phyloP scores from a whole-genome alignment of 37 sponge, comb jelly and placozoan species.

The Crambe crambe region DNA sequence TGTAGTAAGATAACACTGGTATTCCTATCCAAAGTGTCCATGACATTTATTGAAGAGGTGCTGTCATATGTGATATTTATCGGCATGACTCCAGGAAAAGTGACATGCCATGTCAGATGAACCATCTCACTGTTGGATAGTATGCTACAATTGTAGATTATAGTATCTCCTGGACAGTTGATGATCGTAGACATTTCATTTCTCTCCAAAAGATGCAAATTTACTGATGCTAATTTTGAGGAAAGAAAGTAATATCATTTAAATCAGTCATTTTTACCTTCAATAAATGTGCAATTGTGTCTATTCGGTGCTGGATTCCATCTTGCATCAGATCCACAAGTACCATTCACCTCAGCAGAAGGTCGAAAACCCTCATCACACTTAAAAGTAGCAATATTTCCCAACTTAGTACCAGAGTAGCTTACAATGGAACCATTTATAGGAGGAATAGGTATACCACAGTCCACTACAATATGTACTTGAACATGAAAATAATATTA shows the following conservation, averaged over 20 bases:
- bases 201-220: neutral
- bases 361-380: neutral
- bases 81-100: neutral
- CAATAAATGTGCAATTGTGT: neutral
- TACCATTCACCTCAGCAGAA: neutral
- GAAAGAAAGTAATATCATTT: neutral
- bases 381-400: neutral
- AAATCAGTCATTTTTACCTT: neutral
- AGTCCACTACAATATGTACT: neutral
- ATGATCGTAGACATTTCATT: neutral
- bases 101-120: neutral
- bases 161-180: neutral
- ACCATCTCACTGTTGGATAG: neutral
- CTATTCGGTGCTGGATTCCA: neutral
- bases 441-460: neutral
- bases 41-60: neutral
- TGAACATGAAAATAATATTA: neutral
- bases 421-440: neutral
- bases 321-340: neutral
- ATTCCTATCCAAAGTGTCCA: neutral
- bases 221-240: neutral
- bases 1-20: neutral
- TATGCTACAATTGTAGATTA: neutral
- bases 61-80: neutral
- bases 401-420: neutral